Conservation (phyloP, 2,797 vertebrate species). For the Euphonia xanthogaster region DNA sequence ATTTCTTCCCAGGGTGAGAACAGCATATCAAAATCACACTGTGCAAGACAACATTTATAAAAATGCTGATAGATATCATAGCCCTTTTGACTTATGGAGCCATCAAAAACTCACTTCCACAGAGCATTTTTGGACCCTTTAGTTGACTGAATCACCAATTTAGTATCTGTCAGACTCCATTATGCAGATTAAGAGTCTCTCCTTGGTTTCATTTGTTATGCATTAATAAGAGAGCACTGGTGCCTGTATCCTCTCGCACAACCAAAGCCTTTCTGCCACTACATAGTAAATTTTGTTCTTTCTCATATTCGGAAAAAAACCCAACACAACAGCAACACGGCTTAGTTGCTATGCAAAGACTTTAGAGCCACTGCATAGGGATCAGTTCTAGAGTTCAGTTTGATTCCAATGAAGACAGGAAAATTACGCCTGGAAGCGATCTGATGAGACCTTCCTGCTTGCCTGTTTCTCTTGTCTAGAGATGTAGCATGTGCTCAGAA, state of each 20-base stretch:
- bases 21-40: conserved; percentile 31
- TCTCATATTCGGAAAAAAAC: not conserved
- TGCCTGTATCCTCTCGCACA: conserved; percentile 3
- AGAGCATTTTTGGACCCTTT: conserved; percentile 62
- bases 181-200: conserved; percentile 67
- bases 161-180: conserved; percentile 65
- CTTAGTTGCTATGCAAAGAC: conserved; percentile 76
- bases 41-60: conserved; percentile 54
- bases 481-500: not conserved
- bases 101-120: conserved; percentile 65
- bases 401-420: conserved; percentile 60
- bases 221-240: conserved; percentile 59
- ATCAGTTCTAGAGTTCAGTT: conserved; percentile 73
- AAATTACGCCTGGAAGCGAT: conserved; percentile 51
- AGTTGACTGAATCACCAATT: conserved; percentile 59
- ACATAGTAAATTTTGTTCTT: conserved; percentile 73
- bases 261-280: conserved; percentile 52
- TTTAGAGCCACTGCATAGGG: conserved; percentile 47
- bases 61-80: conserved; percentile 69
- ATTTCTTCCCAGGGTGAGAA: conserved; percentile 1
- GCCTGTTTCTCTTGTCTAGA: conserved; percentile 29
- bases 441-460: conserved; percentile 43
- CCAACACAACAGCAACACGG: not conserved
- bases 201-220: conserved; percentile 67
- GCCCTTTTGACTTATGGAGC: conserved; percentile 49